A percentile compares a stretch with the other conserved stretches of the same genome.
Conservation (phyloP, 2,888 invertebrate species). For the Subacronicta megacephala region DNA sequence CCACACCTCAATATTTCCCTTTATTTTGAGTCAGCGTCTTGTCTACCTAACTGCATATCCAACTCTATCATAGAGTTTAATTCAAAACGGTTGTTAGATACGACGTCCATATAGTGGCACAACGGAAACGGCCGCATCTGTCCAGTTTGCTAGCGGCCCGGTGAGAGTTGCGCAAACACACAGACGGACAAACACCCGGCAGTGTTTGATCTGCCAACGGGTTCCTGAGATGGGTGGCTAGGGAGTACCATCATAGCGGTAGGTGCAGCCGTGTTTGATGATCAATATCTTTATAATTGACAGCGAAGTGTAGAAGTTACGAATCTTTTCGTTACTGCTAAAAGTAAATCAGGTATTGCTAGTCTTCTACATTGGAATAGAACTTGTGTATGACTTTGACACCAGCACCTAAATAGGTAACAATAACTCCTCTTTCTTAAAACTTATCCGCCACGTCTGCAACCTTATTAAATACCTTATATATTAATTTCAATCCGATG, state of each 20-base stretch:
- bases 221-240: conserved; percentile 56
- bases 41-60: not conserved
- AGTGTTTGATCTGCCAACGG: conserved; percentile 75
- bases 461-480: too few relatives aligned
- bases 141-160: conserved; percentile 47
- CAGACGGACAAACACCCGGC: conserved; percentile 71
- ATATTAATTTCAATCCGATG: too few relatives aligned
- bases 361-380: not conserved
- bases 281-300: conserved; percentile 42
- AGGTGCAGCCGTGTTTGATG: conserved; percentile 31
- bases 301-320: not conserved
- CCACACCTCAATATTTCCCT: too few relatives aligned
- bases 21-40: too few relatives aligned
- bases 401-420: too few relatives aligned
- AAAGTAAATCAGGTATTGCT: not conserved
- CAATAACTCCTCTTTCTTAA: too few relatives aligned
- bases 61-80: conserved; percentile 10
- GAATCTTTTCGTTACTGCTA: conserved; percentile 1
- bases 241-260: conserved; percentile 31
- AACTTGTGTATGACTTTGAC: too few relatives aligned
- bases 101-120: conserved; percentile 23
- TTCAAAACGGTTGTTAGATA: conserved; percentile 35
- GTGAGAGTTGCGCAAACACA: conserved; percentile 74
- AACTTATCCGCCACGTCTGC: too few relatives aligned
- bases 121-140: conserved; percentile 51